These are phyloP conservation scores for Agraylea sexmaculata DNA, from an alignment of 1,140 invertebrate genomes.

Conservation along the genomic window DNA sequence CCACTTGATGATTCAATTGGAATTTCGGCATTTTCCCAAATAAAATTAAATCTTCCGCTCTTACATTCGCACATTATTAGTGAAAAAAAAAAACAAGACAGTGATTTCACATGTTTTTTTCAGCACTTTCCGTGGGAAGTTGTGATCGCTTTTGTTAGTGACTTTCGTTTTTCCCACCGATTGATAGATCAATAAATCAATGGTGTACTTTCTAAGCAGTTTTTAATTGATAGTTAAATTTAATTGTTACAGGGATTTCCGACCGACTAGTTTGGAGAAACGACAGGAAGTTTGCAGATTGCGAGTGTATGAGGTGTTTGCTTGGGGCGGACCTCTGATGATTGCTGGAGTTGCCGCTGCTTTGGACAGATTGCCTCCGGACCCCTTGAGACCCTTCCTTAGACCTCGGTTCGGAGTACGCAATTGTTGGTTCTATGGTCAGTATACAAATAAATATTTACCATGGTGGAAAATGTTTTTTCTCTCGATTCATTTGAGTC, in stretches of 20 bases:
- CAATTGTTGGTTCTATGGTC: conserved; percentile 71
- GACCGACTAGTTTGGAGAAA: conserved; percentile 69
- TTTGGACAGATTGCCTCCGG: conserved; percentile 51
- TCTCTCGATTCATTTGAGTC: background rate
- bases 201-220: no score
- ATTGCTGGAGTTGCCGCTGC: conserved; percentile 57
- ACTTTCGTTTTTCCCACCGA: no score
- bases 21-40: no score
- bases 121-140: no score
- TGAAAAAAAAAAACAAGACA: no score
- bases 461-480: background rate
- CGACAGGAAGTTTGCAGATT: conserved; percentile 65
- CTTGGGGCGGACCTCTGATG: conserved; percentile 65
- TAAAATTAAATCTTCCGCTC: no score
- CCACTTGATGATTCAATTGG: no score
- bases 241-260: conserved; percentile 55
- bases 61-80: no score
- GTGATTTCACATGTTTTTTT: no score
- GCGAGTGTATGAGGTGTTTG: conserved; percentile 64
- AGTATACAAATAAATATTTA: conserved; percentile 9
- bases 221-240: no score
- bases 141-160: no score
- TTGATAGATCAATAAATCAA: no score
- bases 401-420: conserved; percentile 61
- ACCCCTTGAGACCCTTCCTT: conserved; percentile 44